Conservation (phyloP, 2,797 vertebrate species). For the Crenichthys baileyi region DNA sequence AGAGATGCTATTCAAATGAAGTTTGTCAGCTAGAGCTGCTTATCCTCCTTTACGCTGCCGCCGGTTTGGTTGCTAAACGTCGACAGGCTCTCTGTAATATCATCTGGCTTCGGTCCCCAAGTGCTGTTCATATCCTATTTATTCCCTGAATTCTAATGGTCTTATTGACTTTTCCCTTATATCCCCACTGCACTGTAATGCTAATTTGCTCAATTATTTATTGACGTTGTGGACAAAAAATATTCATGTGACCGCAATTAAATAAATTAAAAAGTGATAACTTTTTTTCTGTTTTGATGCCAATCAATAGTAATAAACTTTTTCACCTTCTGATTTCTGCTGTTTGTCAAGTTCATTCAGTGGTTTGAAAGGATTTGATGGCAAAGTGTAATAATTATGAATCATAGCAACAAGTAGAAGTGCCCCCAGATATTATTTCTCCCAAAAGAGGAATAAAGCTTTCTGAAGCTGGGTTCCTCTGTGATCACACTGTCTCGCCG, state of each 20-base stretch:
- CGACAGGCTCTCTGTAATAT: conserved; percentile 60
- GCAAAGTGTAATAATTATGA: conserved; percentile 50
- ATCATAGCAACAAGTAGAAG: conserved; percentile 43
- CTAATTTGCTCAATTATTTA: conserved; percentile 53
- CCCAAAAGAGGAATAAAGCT: conserved; percentile 56
- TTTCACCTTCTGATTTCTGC: conserved; percentile 14
- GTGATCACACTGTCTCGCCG: conserved; percentile 61
- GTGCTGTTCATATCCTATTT: conserved; percentile 51
- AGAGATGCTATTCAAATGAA: conserved; percentile 43
- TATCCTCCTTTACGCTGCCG: conserved; percentile 24
- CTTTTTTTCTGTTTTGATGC: conserved; percentile 4
- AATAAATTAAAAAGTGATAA: conserved; percentile 19
- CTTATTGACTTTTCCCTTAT: conserved; percentile 67
- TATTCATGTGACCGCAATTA: conserved; percentile 21
- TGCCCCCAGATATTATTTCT: conserved; percentile 50
- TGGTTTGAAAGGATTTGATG: conserved; percentile 38
- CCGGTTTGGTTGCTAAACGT: conserved; percentile 42
- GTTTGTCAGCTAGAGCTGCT: conserved; percentile 32
- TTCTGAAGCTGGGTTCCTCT: conserved; percentile 39
- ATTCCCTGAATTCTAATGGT: conserved; percentile 61
- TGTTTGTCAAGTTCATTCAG: conserved; percentile 36
- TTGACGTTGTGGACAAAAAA: conserved; percentile 32
- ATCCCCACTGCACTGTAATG: conserved; percentile 19
- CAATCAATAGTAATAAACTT: conserved; percentile 2
- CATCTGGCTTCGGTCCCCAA: conserved; percentile 61